Evolutionary conservation across 2,888 invertebrate species (phyloP).

Genomic region (Cantharis nigra): DNA sequence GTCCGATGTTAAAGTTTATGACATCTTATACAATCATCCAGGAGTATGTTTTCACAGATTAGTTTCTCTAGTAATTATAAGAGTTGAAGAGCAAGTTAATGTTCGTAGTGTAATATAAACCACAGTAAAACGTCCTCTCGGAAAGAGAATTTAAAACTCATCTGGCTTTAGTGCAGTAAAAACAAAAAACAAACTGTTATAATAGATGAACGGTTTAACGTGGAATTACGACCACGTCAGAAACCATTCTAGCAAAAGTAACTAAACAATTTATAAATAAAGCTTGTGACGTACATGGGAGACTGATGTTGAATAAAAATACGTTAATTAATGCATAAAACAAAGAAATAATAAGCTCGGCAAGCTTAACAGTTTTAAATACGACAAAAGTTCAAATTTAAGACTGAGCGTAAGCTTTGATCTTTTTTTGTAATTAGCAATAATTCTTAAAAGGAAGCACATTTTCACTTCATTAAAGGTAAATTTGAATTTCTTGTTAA

Average conservation of each 20-base stretch:
- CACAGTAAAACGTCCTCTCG: too few species aligned
- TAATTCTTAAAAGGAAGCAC: constrained; percentile 17
- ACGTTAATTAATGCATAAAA: not conserved
- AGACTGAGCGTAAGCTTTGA: constrained; percentile 13
- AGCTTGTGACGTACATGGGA: not conserved
- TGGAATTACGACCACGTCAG: too few species aligned
- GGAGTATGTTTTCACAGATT: not conserved
- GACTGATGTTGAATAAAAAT: not conserved
- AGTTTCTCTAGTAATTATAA: not conserved
- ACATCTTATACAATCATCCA: not conserved
- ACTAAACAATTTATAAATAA: too few species aligned
- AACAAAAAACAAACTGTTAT: too few species aligned
- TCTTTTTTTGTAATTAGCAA: constrained; percentile 20
- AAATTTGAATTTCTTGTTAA: constrained; percentile 14
- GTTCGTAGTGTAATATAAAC: not conserved
- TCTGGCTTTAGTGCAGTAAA: not conserved
- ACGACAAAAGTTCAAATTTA: constrained; percentile 11
- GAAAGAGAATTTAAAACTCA: too few species aligned
- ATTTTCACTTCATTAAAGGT: constrained; percentile 22
- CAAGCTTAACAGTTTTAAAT: not conserved
- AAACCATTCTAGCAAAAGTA: too few species aligned
- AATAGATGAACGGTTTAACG: too few species aligned
- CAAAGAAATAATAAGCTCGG: not conserved
- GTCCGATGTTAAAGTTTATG: not conserved
- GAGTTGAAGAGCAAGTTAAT: not conserved